Evolutionary conservation across 2,888 invertebrate genomes (phyloP).

Genomic region (Theretra japonica): DNA sequence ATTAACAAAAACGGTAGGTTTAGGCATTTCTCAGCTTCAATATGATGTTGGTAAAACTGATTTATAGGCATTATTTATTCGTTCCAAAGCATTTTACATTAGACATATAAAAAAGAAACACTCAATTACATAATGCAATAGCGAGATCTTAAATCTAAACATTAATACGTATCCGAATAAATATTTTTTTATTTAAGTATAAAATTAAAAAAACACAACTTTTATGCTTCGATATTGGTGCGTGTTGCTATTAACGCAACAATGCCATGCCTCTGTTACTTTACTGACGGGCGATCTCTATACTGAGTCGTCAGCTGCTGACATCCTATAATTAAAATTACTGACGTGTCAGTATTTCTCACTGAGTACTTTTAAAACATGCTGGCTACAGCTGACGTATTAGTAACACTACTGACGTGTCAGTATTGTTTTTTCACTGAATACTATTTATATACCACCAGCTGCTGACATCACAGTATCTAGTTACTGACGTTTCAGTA

Average conservation of each 20-base stretch:
- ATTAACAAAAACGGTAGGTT: too few relatives aligned
- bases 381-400: neutral
- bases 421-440: too few relatives aligned
- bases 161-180: slow-evolving; percentile 74
- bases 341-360: too few relatives aligned
- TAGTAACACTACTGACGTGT: neutral
- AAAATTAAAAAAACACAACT: slow-evolving; percentile 81
- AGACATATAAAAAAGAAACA: slow-evolving; percentile 22
- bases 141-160: slow-evolving; percentile 59
- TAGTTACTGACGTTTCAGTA: neutral
- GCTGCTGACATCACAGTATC: neutral
- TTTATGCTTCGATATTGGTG: slow-evolving; percentile 72
- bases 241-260: slow-evolving; percentile 35
- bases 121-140: slow-evolving; percentile 34
- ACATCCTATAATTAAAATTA: neutral
- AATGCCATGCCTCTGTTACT: neutral
- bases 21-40: too few relatives aligned
- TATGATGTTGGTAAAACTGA: too few relatives aligned
- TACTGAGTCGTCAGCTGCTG: neutral
- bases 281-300: neutral
- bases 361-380: too few relatives aligned
- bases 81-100: too few relatives aligned
- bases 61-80: too few relatives aligned
- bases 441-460: neutral
- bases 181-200: slow-evolving; percentile 75